Base-by-base conservation (phyloP, 53 echinoderm and acorn worm genomes). In the Mesocentrotus franciscanus region DNA sequence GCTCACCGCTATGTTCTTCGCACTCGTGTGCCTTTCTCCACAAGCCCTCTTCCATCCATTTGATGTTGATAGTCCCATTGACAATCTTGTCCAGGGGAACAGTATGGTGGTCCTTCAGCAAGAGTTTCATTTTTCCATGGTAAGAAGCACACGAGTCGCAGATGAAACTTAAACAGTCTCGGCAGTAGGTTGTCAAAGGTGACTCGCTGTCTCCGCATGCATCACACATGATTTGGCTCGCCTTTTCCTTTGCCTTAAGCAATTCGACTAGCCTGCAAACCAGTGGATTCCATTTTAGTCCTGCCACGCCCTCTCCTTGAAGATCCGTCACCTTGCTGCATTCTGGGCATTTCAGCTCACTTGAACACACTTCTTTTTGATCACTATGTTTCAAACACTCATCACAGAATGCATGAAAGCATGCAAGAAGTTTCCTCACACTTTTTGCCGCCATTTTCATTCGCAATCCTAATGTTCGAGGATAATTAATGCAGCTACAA, bases 1-100 rank as follows among this genome's bases (percentile, higher is more conserved):
- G 8, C 33, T 81, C 81, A 18, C 81, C 81, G 16, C 17, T 81
- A 22, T 81, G 81, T 0, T 81, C 81, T 36, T 42, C 81, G 22
- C 81, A 81, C 42, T 81, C 81, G 81, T 81, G 15, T 27, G 36
- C 81, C 81, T 81, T 81, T 81, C 81, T 81, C 81, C 81, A 81
- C 22, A 81, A 22, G 9, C 81, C 81, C 81, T 81, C 81, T 27
- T 81, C 81, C 5, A 18, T 81, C 81, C 81, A 81, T 9, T 39
- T 81, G 42, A 81, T 81, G 20, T 81, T 39, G 36, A 81, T 20
- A 18, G 36, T 39, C 1, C 81, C 81, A 36, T 81, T 81, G 81
- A 39, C 36, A 22, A 81, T 81, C 42, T 81, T 81, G 36, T 81
- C 81, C 36, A 81, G 81, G 81, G 81, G 81, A 1, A 81, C 81